Evolutionary conservation across 2,888 invertebrate species (phyloP), one percentile per base, ranked within the genome.

Genomic region (Pterobdella sp.): DNA sequence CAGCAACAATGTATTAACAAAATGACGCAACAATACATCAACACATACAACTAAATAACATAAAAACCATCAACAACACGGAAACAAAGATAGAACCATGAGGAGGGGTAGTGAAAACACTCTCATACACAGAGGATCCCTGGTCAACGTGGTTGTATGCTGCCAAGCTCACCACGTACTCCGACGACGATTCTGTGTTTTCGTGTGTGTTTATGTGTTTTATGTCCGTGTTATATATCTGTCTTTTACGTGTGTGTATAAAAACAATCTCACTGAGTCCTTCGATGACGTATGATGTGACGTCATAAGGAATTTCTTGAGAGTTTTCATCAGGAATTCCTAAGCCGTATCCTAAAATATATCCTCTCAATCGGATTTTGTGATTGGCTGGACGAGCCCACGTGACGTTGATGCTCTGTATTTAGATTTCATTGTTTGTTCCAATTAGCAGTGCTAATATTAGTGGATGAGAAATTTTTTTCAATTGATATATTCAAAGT

Each of bases 301-400:
- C 88, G 75, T 90, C 90, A 73, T 92, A 90, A 79, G 92, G 92
- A 72, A 97, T 86, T 74, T 89, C 87, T 71, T 90, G 87, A 14
- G 89, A 88, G 80, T 90, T 90, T 75, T 90, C 91, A 83, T 97
- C 96, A 0, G 97, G 94, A 79, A 95, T 89, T 42, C 94, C 94
- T 77, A 92, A 90, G 42, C 98, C 98, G 93, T 96, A 98, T 73
- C 94, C 93, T 76, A 98, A 88, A 77, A 90, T 89, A 85, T 94
- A 96, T 73, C 92, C 93, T 37, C 94, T 88, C 74, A 95, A 89
- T 85, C 92, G 88, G 76, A 92, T 88, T 78, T 89, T 90, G 77
- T 89, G 89, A 81, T 90, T 89, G 49, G 86, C 85, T 0, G 93
- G 91, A 32, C 90, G 91, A 77, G 87, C 88, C 97, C 97, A 98